A percentile compares a stretch with the other conserved stretches of the same genome.
Conservation (phyloP, 1,140 invertebrate genomes). For the Philotrypesis tridentata region DNA sequence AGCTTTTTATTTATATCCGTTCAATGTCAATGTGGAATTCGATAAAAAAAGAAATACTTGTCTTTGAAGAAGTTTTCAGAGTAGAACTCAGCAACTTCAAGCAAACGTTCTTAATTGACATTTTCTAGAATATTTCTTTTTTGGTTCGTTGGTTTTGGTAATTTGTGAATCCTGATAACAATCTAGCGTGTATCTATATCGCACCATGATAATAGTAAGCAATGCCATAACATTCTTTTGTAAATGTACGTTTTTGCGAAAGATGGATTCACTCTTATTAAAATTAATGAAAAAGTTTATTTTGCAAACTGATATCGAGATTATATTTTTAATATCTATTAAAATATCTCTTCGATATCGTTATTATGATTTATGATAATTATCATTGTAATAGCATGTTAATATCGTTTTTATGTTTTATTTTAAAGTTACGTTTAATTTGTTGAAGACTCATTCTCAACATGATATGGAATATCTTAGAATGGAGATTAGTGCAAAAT, state of each 20-base stretch:
- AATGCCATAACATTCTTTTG: conserved; percentile 62
- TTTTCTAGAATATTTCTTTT: conserved; percentile 49
- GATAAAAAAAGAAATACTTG: neutral
- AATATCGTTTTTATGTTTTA: neutral
- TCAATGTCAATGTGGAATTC: conserved; percentile 30
- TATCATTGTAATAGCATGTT: neutral
- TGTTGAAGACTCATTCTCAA: neutral
- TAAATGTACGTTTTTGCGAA: conserved; percentile 49
- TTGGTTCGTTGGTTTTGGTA: conserved; percentile 66
- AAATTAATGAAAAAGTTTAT: conserved; percentile 59
- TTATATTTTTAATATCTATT: neutral
- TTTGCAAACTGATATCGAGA: neutral
- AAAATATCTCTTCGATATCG: neutral
- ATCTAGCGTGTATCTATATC: conserved; percentile 50
- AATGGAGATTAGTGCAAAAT: neutral
- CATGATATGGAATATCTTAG: neutral
- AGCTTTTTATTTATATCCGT: neutral
- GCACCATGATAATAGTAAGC: conserved; percentile 49
- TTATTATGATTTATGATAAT: conserved; percentile 3
- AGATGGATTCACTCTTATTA: conserved; percentile 69
- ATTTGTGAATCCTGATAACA: conserved; percentile 67
- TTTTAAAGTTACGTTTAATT: neutral
- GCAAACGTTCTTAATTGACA: conserved; percentile 37
- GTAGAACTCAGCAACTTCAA: neutral
- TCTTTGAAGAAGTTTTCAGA: neutral